Percentiles rank a stretch among this genome's conserved stretches.
These are phyloP conservation scores for Lepilemur ruficaudatus DNA, from an alignment of 2,797 vertebrate genomes.

Conservation along the genomic window DNA sequence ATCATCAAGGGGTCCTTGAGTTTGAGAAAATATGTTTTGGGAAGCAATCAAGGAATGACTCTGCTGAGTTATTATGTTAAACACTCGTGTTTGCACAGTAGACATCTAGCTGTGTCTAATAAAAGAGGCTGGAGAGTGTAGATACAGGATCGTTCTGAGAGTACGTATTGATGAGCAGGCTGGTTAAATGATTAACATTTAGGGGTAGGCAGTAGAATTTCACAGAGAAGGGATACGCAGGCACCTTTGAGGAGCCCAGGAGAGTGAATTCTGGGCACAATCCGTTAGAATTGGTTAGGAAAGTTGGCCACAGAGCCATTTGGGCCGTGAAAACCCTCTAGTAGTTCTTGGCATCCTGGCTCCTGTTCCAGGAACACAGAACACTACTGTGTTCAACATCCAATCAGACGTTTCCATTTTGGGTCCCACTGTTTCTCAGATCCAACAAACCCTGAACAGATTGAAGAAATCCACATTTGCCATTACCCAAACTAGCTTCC, in stretches of 20 bases:
- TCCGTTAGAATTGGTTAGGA: not conserved
- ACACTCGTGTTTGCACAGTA: not conserved
- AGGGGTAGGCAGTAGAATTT: not conserved
- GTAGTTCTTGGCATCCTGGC: not conserved
- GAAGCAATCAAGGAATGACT: not conserved
- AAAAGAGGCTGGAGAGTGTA: not conserved
- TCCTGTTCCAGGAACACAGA: not conserved
- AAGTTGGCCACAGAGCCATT: not conserved
- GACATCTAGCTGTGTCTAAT: constrained; percentile 7
- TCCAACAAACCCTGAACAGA: not conserved
- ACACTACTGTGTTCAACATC: not conserved
- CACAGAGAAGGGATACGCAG: not conserved
- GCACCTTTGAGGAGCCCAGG: not conserved
- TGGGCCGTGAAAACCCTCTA: not conserved
- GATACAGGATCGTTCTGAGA: not conserved
- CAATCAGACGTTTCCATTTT: not conserved
- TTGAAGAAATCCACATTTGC: not conserved
- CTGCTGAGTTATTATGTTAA: not conserved
- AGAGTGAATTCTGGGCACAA: not conserved
- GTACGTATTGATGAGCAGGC: not conserved
- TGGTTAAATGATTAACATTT: not conserved
- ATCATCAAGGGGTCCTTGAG: not conserved
- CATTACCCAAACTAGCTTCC: not conserved
- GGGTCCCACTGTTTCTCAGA: not conserved
- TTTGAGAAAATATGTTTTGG: not conserved